A percentile compares a stretch with the other conserved stretches of the same genome.
These are phyloP conservation scores for Dendronephthya gigantea DNA, from an alignment of 64 coral and sea anemone genomes.

Conservation along the genomic window DNA sequence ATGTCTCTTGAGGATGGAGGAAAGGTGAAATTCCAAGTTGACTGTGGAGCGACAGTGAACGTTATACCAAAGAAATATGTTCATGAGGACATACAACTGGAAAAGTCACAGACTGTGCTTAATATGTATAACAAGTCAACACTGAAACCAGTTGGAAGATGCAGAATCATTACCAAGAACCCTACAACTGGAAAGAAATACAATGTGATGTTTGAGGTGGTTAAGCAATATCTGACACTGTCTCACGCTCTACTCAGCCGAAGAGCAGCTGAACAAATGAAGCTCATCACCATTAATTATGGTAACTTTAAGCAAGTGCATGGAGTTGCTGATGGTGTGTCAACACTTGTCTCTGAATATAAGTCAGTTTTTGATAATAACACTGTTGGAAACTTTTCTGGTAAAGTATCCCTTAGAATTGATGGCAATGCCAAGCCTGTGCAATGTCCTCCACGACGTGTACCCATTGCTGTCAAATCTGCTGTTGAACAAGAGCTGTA, in stretches of 20 bases:
- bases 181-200: conserved; percentile 43
- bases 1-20: too few relatives aligned
- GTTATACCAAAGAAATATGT: background rate
- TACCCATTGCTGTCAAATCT: too few relatives aligned
- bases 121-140: conserved; percentile 47
- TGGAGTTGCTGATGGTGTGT: too few relatives aligned
- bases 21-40: too few relatives aligned
- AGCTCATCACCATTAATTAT: background rate
- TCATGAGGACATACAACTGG: background rate
- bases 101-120: conserved; percentile 6
- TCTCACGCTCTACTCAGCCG: conserved; percentile 28
- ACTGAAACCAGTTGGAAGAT: conserved; percentile 20
- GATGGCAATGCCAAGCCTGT: too few relatives aligned
- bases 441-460: too few relatives aligned
- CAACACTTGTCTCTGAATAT: too few relatives aligned
- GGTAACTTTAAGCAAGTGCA: conserved; percentile 55
- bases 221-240: conserved; percentile 27
- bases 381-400: too few relatives aligned
- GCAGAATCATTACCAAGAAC: conserved; percentile 13
- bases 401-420: too few relatives aligned
- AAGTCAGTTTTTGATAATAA: too few relatives aligned
- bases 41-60: conserved; percentile 29
- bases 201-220: conserved; percentile 24
- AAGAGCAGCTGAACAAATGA: conserved; percentile 39
- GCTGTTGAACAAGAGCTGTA: too few relatives aligned